Evolutionary conservation across 1,140 invertebrate species (phyloP), one percentile per base, ranked within the genome.

Genomic region (Homalodisca vitripennis): DNA sequence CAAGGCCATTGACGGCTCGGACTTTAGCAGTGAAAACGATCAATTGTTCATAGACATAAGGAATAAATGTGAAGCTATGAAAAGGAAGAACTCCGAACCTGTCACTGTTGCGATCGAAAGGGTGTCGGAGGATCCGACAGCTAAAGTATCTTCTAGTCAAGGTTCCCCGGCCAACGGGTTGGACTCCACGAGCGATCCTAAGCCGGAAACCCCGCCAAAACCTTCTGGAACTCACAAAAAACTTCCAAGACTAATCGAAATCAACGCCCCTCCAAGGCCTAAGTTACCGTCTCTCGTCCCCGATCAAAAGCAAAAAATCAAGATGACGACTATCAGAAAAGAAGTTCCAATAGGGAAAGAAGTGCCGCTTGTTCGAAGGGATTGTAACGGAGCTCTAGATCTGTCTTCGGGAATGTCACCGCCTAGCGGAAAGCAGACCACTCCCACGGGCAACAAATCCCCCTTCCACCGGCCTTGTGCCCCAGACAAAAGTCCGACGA

Each of bases 281-380:
- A 69, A 69, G 51, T 22, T 64, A 0, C 51, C 32, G 1, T 10
- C 46, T 1, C 24, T 30, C 12, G 13, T 64, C 2, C 3, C 2
- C 30, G 68, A 69, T 29, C 53, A 14, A 24, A 69, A 69, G 32
- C 68, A 63, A 6, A 69, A 48, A 47, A 69, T 60, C n/a, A 69
- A 69, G n/a, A 69, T 69, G 68, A 69, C 68, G 6, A 69, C 68
- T n/a, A 60, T 69, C 2, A 41, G 68, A 26, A 69, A 69, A 64
- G 68, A 69, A 41, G 68, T 69, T 10, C 68, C 68, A 3, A 69
- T 69, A 1, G 68, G 68, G n/a, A 69, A 69, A 51, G 57, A 69
- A 32, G 60, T 20, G 30, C 34, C 68, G n/a, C 62, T 47, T 13
- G 68, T 69, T 13, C 24, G 47, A 14, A 34, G 62, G 27, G 68